Evolutionary conservation across 2,888 invertebrate genomes (phyloP), one percentile per base, ranked within the genome.

Genomic region (Steinernema scapterisci): DNA sequence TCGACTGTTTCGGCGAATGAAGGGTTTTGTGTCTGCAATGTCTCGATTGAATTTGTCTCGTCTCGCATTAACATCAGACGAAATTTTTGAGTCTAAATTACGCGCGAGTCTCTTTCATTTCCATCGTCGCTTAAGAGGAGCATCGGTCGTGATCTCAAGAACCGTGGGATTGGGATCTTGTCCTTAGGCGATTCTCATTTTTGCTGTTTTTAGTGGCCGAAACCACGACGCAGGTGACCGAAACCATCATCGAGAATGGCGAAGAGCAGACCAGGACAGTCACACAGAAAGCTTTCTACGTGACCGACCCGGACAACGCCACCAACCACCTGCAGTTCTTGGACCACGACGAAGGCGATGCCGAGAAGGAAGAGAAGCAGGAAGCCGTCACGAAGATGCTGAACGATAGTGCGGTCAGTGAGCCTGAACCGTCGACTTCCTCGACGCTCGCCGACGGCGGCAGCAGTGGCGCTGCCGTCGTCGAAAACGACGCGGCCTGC

Each of bases 301-400:
- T 63, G 63, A 63, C 63, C 16, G 27, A 25, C 27, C 23, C 23
- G 27, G 63, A 27, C 16, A 27, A 63, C 16, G 27, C 27, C 63
- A 63, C 63, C 2, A 25, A 63, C 63, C 27, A 63, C 31, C 63
- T 63, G 63, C 63, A 63, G 38, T 27, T 27, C 31, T 16, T 63
- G 31, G 63, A 63, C n/a, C 16, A 48, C 19, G 16, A 16, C 16
- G 63, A 63, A 16, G 27, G 38, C 31, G 25, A 21, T 9, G 63
- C 23, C 31, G 63, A 27, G 7, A 11, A 25, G 16, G 25, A 25
- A 52, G 43, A 71, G 52, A 72, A 71, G 54, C 72, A 76, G 72
- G 72, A 74, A 51, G 63, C 72, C 74, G 74, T 74, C 52, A 19
- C 25, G 70, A 71, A 76, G 72, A 70, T 76, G 48, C 54, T 54